These are phyloP conservation scores for Gymnoscopelus braueri DNA, from an alignment of 2,797 vertebrate species.

Conservation along the genomic window DNA sequence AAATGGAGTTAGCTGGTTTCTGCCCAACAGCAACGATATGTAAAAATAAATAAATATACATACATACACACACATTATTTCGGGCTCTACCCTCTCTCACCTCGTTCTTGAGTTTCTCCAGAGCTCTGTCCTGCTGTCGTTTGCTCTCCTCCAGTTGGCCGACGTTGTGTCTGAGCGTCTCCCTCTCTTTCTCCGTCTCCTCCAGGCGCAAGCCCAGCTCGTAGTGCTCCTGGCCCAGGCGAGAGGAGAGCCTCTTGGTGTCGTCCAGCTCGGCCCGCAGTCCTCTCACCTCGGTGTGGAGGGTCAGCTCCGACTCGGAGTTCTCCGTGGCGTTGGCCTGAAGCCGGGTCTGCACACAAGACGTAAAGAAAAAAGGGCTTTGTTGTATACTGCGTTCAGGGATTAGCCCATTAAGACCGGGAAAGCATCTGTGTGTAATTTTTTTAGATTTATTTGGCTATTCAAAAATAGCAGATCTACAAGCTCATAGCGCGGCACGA, in stretches of 20 bases:
- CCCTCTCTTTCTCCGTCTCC: conserved; percentile 85
- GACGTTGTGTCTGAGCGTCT: conserved; percentile 79
- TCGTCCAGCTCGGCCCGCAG: conserved; percentile 88
- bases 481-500: too few species aligned
- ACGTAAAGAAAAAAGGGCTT: not conserved
- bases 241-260: conserved; percentile 79
- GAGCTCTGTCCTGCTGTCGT: conserved; percentile 81
- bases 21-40: too few species aligned
- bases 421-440: too few species aligned
- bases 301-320: conserved; percentile 85
- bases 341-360: conserved; percentile 74
- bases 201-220: conserved; percentile 78
- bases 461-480: too few species aligned
- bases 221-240: conserved; percentile 82
- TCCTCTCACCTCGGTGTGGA: conserved; percentile 80
- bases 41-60: too few species aligned
- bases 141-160: conserved; percentile 87
- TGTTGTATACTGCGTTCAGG: too few species aligned
- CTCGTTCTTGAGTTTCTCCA: conserved; percentile 90
- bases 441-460: too few species aligned
- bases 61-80: not conserved
- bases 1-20: too few species aligned
- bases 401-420: too few species aligned
- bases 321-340: conserved; percentile 78
- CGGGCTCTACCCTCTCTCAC: not conserved